Evolutionary conservation across 2,888 invertebrate genomes (phyloP), one percentile per base, ranked within the genome.

Genomic region (Epirrhoe alternata): DNA sequence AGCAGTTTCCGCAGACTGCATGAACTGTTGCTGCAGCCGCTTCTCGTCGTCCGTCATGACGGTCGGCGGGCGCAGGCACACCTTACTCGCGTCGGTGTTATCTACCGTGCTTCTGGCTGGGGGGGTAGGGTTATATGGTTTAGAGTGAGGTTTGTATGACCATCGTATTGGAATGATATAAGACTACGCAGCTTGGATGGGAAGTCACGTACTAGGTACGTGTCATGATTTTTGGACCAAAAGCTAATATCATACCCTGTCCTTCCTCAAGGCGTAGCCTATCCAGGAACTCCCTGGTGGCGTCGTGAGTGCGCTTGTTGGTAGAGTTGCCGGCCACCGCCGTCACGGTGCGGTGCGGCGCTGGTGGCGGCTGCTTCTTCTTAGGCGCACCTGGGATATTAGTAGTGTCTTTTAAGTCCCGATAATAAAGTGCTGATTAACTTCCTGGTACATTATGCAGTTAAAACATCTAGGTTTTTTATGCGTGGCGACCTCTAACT

Each of bases 11-110:
- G 78, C 70, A 0, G 71, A 61, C 6, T 61, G 67, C 10, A 65
- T 33, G 42, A 82, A 74, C 66, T 73, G 63, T 35, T 70, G 69
- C 6, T 66, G 69, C 24, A 56, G 55, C 1, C 61, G 65, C 45
- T 76, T 78, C 33, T 77, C 75, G 0, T 77, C 78, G 1, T 75
- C 80, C 0, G 68, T 64, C 51, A 68, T 74, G 12, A 45, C 61
- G 51, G 54, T 51, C 6, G 70, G 71, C 4, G 70, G 71, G 53
- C 59, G 42, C 30, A n/a, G 10, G 53, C 31, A 2, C n/a, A 5
- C 2, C 55, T 47, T 8, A 1, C 14, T 33, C 17, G 45, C 5
- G 12, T 42, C 38, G 38, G 38, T 10, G 38, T 4, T 0, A 12
- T 12, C 38, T 42, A 3, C 12, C 38, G 38, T 12, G 38, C 38